Evolutionary conservation across 2,888 invertebrate species (phyloP), one percentile per base, ranked within the genome.

Genomic region (Campoletis raptor): DNA sequence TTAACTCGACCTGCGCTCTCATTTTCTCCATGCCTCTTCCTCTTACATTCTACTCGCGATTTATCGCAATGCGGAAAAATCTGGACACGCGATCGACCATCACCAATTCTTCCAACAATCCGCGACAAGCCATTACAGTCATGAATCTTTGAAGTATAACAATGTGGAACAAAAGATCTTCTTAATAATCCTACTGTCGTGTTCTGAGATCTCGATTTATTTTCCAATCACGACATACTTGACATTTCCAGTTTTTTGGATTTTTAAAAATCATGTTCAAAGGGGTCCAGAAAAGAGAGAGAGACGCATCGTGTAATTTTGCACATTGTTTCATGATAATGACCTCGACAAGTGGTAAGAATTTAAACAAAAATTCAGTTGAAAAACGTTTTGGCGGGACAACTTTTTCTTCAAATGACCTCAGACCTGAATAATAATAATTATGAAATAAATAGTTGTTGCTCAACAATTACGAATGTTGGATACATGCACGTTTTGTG

Each of bases 1-100:
- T 81, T 69, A 77, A 81, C 64, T 74, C 78, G 74, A 78, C 67
- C 54, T n/a, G 48, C 77, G 83, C 80, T 81, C 82, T 79, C 80
- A 72, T 83, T 83, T 69, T 67, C 64, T 70, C 24, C 40, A 64
- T 30, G 18, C 21, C 37, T 24, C 69, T 21, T 18, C 6, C n/a
- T 30, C 10, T 52, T n/a, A 40, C 12, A 66, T 45, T 48, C 18
- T 40, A 42, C 52, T 72, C 24, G 36, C 69, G 69, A 4, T 57
- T 42, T 1, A 54, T 54, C 1, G 40, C 67, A 72, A 67, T 72
- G 54, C 72, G 61, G 64, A 54, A 84, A 84, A 82, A 82, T 66
- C 40, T 48, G 54, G 69, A 80, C 83, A 74, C 79, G 79, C 84
- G 79, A 84, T 54, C 52, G 40, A 57, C 21, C 48, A 67, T 67